A percentile compares a stretch with the other conserved stretches of the same genome.
Evolutionary conservation across 2,888 invertebrate species (phyloP).

Genomic region (Papilio gigon): DNA sequence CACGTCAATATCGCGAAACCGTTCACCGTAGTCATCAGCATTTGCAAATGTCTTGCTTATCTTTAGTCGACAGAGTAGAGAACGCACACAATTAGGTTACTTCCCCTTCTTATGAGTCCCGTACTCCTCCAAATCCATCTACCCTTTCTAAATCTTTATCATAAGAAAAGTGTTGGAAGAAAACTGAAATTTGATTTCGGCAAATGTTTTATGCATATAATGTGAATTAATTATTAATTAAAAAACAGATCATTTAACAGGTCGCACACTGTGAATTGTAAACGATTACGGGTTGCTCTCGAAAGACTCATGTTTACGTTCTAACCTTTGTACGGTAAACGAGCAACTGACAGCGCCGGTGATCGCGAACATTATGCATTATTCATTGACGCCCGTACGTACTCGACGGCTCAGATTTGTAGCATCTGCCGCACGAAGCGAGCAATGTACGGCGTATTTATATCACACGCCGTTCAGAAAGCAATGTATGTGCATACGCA

Average conservation of each 20-base stretch:
- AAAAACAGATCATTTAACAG: background rate
- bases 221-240: background rate
- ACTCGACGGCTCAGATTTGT: constrained; percentile 50
- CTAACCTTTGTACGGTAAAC: constrained; percentile 43
- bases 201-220: too few species aligned
- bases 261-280: background rate
- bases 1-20: too few species aligned
- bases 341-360: constrained; percentile 45
- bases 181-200: too few species aligned
- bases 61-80: too few species aligned
- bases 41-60: too few species aligned
- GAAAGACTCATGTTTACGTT: constrained; percentile 43
- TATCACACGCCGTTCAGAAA: constrained; percentile 16
- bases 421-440: constrained; percentile 55
- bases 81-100: too few species aligned
- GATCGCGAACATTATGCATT: constrained; percentile 54
- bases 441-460: constrained; percentile 41
- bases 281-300: constrained; percentile 27
- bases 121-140: too few species aligned
- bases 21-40: too few species aligned
- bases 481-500: constrained; percentile 30
- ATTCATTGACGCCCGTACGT: constrained; percentile 62
- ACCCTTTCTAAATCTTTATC: too few species aligned
- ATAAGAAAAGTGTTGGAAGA: too few species aligned
- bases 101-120: too few species aligned